A percentile compares a stretch with the other conserved stretches of the same genome.
Conservation (phyloP, 1,140 invertebrate genomes). For the Leptinotarsa defecta region DNA sequence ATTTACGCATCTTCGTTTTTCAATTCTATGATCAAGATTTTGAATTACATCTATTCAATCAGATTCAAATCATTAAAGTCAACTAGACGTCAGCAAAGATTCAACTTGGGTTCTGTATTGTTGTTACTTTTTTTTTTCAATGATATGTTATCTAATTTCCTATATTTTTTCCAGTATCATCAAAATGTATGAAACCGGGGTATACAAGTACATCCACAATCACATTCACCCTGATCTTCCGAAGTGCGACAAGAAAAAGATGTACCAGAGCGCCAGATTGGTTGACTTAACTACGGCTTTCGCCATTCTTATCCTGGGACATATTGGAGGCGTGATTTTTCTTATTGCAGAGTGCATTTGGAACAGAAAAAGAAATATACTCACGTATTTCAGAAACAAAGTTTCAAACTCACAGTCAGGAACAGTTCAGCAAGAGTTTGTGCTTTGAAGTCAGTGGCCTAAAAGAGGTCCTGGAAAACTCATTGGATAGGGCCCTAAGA, state of each 20-base stretch:
- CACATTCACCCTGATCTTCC: constrained; percentile 32
- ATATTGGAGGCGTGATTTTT: constrained; percentile 26
- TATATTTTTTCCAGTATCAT: constrained; percentile 36
- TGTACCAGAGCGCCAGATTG: constrained; percentile 40
- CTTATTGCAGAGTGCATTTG: constrained; percentile 35
- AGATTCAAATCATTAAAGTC: no score
- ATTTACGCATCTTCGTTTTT: no score
- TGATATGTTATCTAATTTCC: neutral
- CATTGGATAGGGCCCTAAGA: no score
- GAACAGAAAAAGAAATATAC: constrained; percentile 29
- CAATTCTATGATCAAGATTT: no score
- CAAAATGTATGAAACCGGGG: constrained; percentile 40
- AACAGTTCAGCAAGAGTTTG: no score
- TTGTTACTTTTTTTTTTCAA: no score
- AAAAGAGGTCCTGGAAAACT: no score
- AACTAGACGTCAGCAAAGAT: no score
- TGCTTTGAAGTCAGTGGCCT: no score
- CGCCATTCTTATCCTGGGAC: constrained; percentile 23
- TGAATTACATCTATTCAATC: no score
- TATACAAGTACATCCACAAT: constrained; percentile 38
- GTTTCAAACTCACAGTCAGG: no score
- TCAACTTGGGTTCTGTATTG: no score
- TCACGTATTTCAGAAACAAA: neutral
- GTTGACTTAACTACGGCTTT: constrained; percentile 39
- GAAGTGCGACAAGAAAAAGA: constrained; percentile 32